phyloP scores from a whole-genome alignment of 2,113 vertebrate genomes.

The Thomomys bottae region DNA sequence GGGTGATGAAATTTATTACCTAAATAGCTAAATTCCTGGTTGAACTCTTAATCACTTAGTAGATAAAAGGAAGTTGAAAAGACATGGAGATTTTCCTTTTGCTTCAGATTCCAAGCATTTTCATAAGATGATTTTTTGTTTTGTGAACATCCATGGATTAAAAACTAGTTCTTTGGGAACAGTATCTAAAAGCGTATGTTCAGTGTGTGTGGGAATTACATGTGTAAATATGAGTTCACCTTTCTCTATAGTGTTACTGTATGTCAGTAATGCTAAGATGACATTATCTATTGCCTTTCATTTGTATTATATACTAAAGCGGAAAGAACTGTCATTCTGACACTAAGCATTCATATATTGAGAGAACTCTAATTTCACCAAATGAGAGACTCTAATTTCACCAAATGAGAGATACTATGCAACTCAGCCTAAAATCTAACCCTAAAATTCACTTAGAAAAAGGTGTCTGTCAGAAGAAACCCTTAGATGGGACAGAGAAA shows the following conservation, averaged over 20 bases:
- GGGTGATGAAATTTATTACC: neutral
- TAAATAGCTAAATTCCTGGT: neutral
- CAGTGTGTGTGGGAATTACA: neutral
- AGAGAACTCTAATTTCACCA: neutral
- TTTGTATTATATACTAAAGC: neutral
- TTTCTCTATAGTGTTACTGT: neutral
- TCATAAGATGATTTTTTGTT: neutral
- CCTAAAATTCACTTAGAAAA: neutral
- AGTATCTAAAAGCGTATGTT: constrained; percentile 36
- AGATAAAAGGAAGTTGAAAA: neutral
- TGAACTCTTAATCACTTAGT: constrained; percentile 12
- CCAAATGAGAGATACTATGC: neutral
- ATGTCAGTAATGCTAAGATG: neutral
- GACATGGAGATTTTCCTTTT: neutral
- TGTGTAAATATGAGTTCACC: neutral
- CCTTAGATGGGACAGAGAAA: neutral
- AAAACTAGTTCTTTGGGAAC: constrained; percentile 49
- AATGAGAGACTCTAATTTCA: neutral
- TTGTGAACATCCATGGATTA: constrained; percentile 12
- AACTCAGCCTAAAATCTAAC: neutral
- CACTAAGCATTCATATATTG: neutral
- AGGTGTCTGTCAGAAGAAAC: neutral
- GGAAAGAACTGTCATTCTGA: neutral
- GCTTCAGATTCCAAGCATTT: constrained; percentile 9
- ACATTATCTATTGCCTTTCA: neutral